Conservation (phyloP, 2,797 vertebrate species). For the Phataginus tetradactyla region DNA sequence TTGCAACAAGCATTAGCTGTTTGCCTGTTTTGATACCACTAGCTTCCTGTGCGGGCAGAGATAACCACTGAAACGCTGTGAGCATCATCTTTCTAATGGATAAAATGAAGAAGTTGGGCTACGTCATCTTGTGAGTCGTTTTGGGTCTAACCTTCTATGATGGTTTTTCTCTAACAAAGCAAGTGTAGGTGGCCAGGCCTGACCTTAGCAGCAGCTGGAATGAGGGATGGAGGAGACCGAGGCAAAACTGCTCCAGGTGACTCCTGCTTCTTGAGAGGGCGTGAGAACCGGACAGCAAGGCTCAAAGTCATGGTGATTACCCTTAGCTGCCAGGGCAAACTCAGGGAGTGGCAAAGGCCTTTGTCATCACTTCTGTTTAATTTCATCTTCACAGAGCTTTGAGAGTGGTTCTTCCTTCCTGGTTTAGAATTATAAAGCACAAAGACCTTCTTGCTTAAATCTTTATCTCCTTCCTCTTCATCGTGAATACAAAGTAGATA, state of each 20-base stretch:
- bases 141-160: neutral
- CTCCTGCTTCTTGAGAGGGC: neutral
- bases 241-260: neutral
- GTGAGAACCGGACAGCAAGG: neutral
- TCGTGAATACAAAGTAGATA: neutral
- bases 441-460: neutral
- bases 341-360: neutral
- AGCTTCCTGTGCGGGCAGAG: neutral
- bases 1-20: neutral
- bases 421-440: constrained; percentile 28
- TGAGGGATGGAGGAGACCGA: neutral
- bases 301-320: neutral
- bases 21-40: neutral
- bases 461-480: neutral
- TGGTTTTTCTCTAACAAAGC: neutral
- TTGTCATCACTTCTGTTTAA: neutral
- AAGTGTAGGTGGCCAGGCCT: neutral
- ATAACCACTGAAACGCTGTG: neutral
- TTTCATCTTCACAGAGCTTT: neutral
- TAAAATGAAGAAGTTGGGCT: constrained; percentile 26
- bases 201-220: neutral
- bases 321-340: neutral
- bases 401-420: neutral
- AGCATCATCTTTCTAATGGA: neutral
- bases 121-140: neutral